Base-by-base conservation (phyloP, 2,113 vertebrate species). In the Chunga burmeisteri region DNA sequence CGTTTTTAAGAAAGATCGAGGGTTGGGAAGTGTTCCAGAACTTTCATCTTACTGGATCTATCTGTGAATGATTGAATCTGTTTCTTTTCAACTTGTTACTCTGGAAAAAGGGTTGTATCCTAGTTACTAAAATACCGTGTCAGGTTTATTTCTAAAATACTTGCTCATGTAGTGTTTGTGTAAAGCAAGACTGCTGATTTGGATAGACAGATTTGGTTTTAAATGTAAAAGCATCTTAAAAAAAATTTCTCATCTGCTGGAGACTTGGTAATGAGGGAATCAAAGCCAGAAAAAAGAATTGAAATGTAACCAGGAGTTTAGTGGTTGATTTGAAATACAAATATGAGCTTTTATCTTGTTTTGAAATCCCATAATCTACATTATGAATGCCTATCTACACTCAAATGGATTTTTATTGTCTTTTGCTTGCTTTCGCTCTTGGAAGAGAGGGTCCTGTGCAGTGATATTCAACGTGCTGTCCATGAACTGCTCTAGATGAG, bases 141-240 rank as follows among this genome's bases (percentile, higher is more conserved):
- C 29, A 65, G 71, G 38, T 88, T 81, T 83, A 55, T 93, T 81
- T 91, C 78, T 89, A 50, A 94, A 93, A 55, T 91, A 44, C 70
- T 89, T 94, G 70, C 81, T 91, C 53, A 20, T 77, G 3, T 4
- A 72, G 53, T 85, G 63, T 93, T 95, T 90, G 78, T 86, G 40
- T 88, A 73, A 71, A 90, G 62, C 62, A 84, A 32, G 16, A 34
- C 56, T 83, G 90, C 34, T 70, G 84, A 73, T 93, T 73, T 72
- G 62, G 78, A 26, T 80, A 93, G 90, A 82, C 77, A 93, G 80
- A 86, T 84, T 86, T 85, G 65, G 38, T 89, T 91, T 86, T 75
- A 85, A 94, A 85, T 93, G n/a, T 84, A 63, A 80, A 81, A 87
- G 21, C 49, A 42, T 73, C 68, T 68, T 47, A 10, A 47, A 53